phyloP scores from a whole-genome alignment of 2,888 invertebrate genomes.

The Eretmocerus hayati region DNA sequence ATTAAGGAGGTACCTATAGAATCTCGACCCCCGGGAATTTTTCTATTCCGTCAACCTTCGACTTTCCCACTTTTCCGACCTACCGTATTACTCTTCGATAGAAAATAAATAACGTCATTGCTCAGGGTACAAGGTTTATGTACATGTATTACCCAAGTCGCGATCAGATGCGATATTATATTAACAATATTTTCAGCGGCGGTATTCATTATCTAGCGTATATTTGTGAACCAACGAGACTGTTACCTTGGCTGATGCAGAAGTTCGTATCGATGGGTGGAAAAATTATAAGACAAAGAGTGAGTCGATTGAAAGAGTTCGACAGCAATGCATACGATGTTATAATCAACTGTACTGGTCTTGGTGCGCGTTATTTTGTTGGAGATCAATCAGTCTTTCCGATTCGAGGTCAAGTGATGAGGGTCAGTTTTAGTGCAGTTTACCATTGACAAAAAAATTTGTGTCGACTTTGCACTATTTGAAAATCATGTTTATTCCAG shows the following conservation, averaged over 20 bases:
- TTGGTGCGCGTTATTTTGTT: conserved; percentile 58
- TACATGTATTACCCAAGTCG: too few relatives aligned
- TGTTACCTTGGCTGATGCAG: conserved; percentile 62
- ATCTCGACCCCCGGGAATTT: too few relatives aligned
- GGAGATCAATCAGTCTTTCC: conserved; percentile 58
- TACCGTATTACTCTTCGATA: too few relatives aligned
- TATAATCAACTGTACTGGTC: conserved; percentile 73
- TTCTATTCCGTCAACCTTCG: too few relatives aligned
- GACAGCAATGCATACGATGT: conserved; percentile 53
- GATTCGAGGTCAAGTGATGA: conserved; percentile 68
- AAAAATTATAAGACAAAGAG: conserved; percentile 45
- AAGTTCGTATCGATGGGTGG: conserved; percentile 59
- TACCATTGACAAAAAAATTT: background rate
- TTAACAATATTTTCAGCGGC: conserved; percentile 43
- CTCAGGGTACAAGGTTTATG: too few relatives aligned
- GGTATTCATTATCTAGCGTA: conserved; percentile 63
- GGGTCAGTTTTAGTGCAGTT: conserved; percentile 51
- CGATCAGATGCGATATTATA: too few relatives aligned
- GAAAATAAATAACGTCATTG: too few relatives aligned
- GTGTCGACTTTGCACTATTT: background rate
- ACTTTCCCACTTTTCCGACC: too few relatives aligned
- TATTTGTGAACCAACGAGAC: conserved; percentile 57
- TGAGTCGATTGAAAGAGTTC: conserved; percentile 52
- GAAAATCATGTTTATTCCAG: conserved; percentile 36
- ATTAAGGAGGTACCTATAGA: too few relatives aligned